Percentiles rank a stretch among this genome's conserved stretches.
Evolutionary conservation across 1,140 invertebrate species (phyloP).

Genomic region (Caenorhabditis tropicalis): DNA sequence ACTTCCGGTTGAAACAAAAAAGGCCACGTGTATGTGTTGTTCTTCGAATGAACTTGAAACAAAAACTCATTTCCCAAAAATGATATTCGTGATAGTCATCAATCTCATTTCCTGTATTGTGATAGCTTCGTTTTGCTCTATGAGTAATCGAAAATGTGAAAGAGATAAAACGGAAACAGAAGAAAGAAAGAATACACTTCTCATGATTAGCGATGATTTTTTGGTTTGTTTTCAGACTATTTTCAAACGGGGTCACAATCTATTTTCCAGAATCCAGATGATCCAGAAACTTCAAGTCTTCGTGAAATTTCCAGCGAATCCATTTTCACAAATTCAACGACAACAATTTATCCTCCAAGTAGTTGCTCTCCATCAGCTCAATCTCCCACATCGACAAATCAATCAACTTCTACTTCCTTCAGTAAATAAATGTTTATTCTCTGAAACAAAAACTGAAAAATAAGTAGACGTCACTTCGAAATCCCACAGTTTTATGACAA

Average conservation of each 20-base stretch:
- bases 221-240: background rate
- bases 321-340: background rate
- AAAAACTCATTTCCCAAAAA: slow-evolving; percentile 23
- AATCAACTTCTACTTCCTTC: background rate
- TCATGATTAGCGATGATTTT: slow-evolving; percentile 24
- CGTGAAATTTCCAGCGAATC: slow-evolving; percentile 19
- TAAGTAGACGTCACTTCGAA: background rate
- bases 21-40: background rate
- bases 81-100: slow-evolving; percentile 29
- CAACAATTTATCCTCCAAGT: background rate
- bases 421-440: background rate
- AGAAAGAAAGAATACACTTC: slow-evolving; percentile 7
- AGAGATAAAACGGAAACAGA: slow-evolving; percentile 2
- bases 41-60: background rate
- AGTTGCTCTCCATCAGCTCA: background rate
- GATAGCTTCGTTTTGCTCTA: slow-evolving; percentile 29
- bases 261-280: slow-evolving; percentile 12
- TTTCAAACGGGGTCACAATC: no score
- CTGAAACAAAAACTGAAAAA: background rate
- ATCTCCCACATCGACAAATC: background rate
- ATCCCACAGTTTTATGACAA: slow-evolving; percentile 26
- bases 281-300: background rate
- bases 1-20: background rate
- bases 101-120: slow-evolving; percentile 22
- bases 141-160: slow-evolving; percentile 26